Base-by-base conservation (phyloP, 2,797 vertebrate genomes). In the Diglossa cyanea region DNA sequence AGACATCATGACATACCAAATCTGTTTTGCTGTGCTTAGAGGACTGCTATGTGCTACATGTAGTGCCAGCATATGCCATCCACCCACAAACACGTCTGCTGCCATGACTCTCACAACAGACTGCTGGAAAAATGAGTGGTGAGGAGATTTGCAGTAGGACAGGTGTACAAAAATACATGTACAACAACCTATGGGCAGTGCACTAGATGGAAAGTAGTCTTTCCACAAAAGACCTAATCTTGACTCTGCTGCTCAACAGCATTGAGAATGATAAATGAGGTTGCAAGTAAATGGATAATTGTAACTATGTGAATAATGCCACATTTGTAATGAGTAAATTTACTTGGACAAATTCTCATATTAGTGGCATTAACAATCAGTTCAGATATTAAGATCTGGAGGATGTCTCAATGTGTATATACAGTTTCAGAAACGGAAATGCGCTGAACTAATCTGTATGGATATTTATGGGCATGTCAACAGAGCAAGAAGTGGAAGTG, bases 41-140 rank as follows among this genome's bases (percentile, higher is more conserved):
- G 63, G 67, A 75, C 78, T 90, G 82, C 17, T 91, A 73, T 58
- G 82, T 65, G 55, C 79, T 90, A 54, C 63, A 55, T 15, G 58
- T 76, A 66, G 73, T 54, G 51, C 55, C 72, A 85, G 58, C 90
- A 90, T 86, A 92, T 68, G 82, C 51, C 60, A 70, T 76, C 94
- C 67, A 72, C 88, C 92, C 92, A 95, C 88, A 91, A 75, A 61
- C 60, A 75, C 72, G 91, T 95, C 62, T 91, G 92, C 71, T 91
- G 31, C 74, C 71, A 23, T 82, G 82, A 75, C 47, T 91, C n/a
- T 87, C 37, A 82, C 88, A 93, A 89, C 47, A 91, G 71, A 65
- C 85, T 93, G 57, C 53, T 85, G 78, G 26, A 74, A 87, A 87
- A 75, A 89, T 30, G 50, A 89, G n/a, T 72, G n/a, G 17, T 51